phyloP scores from a whole-genome alignment of 2,888 invertebrate genomes.

The Andricus curvator region DNA sequence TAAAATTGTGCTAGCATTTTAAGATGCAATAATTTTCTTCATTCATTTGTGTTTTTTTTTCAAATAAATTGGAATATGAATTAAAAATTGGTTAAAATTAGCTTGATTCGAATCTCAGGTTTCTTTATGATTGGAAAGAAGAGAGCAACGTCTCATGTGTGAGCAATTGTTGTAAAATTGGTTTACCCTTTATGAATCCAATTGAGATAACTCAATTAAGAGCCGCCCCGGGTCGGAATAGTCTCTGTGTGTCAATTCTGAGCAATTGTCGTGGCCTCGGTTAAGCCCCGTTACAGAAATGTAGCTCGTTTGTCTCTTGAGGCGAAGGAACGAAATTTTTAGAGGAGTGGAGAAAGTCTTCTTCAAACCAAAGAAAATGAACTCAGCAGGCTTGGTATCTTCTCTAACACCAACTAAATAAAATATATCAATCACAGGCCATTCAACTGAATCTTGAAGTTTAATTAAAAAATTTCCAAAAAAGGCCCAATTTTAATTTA shows the following conservation, averaged over 20 bases:
- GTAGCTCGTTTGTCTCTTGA: slow-evolving; percentile 30
- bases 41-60: background rate
- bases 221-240: slow-evolving; percentile 45
- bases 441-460: no score
- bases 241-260: slow-evolving; percentile 59
- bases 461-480: no score
- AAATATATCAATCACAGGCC: no score
- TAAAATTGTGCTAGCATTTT: background rate
- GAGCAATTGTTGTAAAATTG: slow-evolving; percentile 63
- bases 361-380: background rate
- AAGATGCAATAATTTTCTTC: background rate
- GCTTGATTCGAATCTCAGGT: background rate
- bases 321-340: slow-evolving; percentile 21
- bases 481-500: no score
- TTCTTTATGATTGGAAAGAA: slow-evolving; percentile 35
- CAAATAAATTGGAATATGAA: background rate
- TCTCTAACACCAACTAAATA: background rate
- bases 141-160: slow-evolving; percentile 41
- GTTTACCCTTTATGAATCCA: slow-evolving; percentile 64
- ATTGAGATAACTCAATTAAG: slow-evolving; percentile 70
- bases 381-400: background rate
- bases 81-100: background rate
- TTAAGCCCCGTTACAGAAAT: slow-evolving; percentile 52
- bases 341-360: background rate
- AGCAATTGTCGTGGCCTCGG: slow-evolving; percentile 62